A percentile compares a stretch with the other conserved stretches of the same genome.
phyloP scores from a whole-genome alignment of 2,888 invertebrate genomes.

The Heteromurus nitidus region DNA sequence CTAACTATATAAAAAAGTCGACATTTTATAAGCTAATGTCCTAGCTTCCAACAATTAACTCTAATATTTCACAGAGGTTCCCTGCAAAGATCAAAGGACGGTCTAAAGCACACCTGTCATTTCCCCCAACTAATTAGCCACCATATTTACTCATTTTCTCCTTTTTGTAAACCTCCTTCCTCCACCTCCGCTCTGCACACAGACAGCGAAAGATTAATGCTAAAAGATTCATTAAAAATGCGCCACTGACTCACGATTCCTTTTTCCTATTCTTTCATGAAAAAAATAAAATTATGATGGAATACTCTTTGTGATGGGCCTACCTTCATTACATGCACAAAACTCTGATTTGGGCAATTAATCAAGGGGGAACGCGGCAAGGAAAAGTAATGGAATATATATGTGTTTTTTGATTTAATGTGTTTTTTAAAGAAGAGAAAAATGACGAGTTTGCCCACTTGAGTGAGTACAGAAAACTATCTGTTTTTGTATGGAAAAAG shows the following conservation, averaged over 20 bases:
- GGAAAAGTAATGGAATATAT: slow-evolving; percentile 19
- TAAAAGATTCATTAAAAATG: slow-evolving; percentile 46
- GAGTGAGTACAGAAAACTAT: too few relatives aligned
- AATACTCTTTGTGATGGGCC: background rate
- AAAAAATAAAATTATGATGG: background rate
- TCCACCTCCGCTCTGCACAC: slow-evolving; percentile 33
- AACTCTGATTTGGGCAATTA: slow-evolving; percentile 38
- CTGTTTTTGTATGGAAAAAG: background rate
- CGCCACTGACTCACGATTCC: slow-evolving; percentile 46
- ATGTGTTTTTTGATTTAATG: slow-evolving; percentile 27
- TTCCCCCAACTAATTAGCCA: slow-evolving; percentile 35
- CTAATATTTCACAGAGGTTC: slow-evolving; percentile 4
- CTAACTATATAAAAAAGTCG: too few relatives aligned
- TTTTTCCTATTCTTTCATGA: slow-evolving; percentile 1
- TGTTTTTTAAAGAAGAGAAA: slow-evolving; percentile 20
- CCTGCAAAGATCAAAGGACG: slow-evolving; percentile 38
- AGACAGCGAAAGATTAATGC: slow-evolving; percentile 32
- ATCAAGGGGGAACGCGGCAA: slow-evolving; percentile 19
- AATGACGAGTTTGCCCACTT: background rate
- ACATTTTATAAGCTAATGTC: too few relatives aligned
- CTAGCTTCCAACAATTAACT: slow-evolving; percentile 14
- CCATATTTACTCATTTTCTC: slow-evolving; percentile 19
- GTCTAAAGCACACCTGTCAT: slow-evolving; percentile 44
- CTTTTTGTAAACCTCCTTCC: slow-evolving; percentile 18
- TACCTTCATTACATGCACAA: too few relatives aligned